Evolutionary conservation across 2,113 vertebrate species (phyloP).

Genomic region (Rhinopomastus cyanomelas): DNA sequence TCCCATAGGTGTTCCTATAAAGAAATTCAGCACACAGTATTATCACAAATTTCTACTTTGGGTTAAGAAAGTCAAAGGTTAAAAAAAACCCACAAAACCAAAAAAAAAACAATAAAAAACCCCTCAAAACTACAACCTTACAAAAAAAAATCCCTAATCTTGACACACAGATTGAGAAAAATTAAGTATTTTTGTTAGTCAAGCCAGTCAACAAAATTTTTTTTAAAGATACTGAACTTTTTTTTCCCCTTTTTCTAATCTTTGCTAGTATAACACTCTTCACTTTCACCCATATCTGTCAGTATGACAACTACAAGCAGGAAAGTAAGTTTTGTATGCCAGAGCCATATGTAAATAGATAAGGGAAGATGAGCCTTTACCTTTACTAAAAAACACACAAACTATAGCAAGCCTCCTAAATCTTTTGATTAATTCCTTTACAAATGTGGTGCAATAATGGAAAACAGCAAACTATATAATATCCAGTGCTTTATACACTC

Average conservation of each 20-base stretch:
- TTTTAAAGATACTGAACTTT: background rate
- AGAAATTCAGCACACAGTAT: background rate
- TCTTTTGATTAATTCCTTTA: background rate
- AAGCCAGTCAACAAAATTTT: background rate
- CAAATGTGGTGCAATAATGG: background rate
- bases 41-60: background rate
- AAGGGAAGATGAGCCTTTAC: background rate
- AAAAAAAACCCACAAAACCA: background rate
- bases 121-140: background rate
- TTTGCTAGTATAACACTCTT: background rate
- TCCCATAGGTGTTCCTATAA: background rate
- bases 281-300: background rate
- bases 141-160: background rate
- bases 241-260: background rate
- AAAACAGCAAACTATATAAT: background rate
- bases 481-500: constrained; percentile 6
- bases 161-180: background rate
- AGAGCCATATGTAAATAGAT: background rate
- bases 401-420: background rate
- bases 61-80: background rate
- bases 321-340: background rate
- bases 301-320: background rate
- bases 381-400: background rate
- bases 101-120: background rate
- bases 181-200: background rate